Conservation (phyloP, 2,113 vertebrate genomes). For the Burhinus oedicnemus region DNA sequence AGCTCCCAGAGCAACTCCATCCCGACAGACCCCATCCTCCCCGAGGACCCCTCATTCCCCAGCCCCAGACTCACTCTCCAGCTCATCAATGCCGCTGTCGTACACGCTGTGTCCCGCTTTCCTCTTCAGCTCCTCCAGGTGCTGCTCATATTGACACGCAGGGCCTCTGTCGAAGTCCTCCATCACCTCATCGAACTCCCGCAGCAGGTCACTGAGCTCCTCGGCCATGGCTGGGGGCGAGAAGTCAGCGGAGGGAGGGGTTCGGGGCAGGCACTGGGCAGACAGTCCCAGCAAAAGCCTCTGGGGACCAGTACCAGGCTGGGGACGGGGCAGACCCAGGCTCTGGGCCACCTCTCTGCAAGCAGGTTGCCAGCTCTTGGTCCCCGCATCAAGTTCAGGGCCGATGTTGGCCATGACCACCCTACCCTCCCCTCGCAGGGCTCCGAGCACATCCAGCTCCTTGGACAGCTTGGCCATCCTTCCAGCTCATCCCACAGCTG, state of each 20-base stretch:
- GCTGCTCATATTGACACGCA: background rate
- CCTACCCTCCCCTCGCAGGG: too few species aligned
- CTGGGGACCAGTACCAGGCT: background rate
- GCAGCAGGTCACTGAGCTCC: constrained; percentile 35
- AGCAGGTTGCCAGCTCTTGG: background rate
- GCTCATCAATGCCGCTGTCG: constrained; percentile 46
- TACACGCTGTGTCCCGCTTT: background rate
- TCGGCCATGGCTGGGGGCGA: constrained; percentile 4
- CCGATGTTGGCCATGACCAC: background rate
- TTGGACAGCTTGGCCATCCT: background rate
- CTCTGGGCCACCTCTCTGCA: background rate
- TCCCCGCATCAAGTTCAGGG: rapidly evolving
- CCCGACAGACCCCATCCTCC: background rate
- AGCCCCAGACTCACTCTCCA: constrained; percentile 3
- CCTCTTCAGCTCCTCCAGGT: constrained; percentile 55
- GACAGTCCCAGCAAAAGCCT: background rate
- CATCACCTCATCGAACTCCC: constrained; percentile 53
- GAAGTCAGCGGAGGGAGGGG: rapidly evolving
- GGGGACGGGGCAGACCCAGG: background rate
- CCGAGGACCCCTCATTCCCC: background rate
- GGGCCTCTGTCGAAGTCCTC: constrained; percentile 28
- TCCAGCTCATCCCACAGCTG: background rate
- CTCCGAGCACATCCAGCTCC: background rate
- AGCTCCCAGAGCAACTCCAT: background rate
- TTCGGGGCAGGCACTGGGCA: rapidly evolving